A percentile compares a stretch with the other conserved stretches of the same genome.
Conservation (phyloP, 2,797 vertebrate genomes). For the Rousettus madagascariensis region DNA sequence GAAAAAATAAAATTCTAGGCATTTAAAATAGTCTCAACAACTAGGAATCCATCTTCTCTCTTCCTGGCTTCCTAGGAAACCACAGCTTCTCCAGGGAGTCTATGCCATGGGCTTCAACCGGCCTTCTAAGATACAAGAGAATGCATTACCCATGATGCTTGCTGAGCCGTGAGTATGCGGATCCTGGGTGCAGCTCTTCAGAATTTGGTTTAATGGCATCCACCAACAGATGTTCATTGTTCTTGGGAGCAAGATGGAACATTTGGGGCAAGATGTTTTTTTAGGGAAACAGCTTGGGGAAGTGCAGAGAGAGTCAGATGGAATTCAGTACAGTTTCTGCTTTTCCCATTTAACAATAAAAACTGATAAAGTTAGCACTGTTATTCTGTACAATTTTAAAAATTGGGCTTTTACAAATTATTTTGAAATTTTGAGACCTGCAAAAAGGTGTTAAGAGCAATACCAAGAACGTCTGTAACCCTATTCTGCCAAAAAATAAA, state of each 20-base stretch:
- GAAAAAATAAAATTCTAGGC: not conserved
- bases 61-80: conserved; percentile 87
- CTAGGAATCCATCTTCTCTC: not conserved
- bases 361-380: not conserved
- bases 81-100: conserved; percentile 92
- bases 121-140: conserved; percentile 97
- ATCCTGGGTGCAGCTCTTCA: not conserved
- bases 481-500: not conserved
- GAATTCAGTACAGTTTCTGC: not conserved
- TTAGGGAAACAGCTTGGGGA: not conserved
- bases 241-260: not conserved
- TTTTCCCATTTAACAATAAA: not conserved
- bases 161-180: conserved; percentile 92
- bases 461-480: not conserved
- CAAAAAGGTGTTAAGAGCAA: not conserved
- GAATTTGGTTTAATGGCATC: not conserved
- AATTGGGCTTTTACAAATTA: not conserved
- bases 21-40: not conserved
- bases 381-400: not conserved
- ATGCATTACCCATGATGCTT: conserved; percentile 95
- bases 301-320: not conserved
- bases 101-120: conserved; percentile 97
- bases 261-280: not conserved
- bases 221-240: not conserved
- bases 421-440: not conserved